phyloP scores from a whole-genome alignment of 2,888 invertebrate species.

The Drosophila rubida region DNA sequence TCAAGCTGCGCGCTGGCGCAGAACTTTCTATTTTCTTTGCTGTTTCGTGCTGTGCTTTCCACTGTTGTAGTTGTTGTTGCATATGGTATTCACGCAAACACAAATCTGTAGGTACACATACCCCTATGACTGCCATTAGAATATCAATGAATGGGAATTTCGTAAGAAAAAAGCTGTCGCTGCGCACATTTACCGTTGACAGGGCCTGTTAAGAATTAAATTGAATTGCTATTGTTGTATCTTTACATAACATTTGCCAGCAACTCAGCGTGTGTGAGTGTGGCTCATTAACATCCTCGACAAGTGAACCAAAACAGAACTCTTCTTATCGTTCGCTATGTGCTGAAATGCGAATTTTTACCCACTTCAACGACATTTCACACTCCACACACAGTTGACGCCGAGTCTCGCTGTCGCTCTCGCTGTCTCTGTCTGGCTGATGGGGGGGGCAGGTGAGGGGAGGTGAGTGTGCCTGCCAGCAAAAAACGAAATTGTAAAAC shows the following conservation, averaged over 20 bases:
- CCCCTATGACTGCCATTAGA: conserved; percentile 58
- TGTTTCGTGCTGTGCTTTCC: conserved; percentile 62
- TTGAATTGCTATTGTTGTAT: conserved; percentile 6
- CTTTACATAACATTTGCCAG: conserved; percentile 45
- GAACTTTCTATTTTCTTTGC: conserved; percentile 84
- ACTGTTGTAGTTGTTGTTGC: conserved; percentile 1
- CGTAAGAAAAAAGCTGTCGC: conserved; percentile 23
- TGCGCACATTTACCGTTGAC: conserved; percentile 33
- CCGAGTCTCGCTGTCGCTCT: neutral
- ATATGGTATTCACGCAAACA: neutral
- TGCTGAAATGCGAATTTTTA: conserved; percentile 63
- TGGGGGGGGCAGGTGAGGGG: neutral
- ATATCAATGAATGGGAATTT: conserved; percentile 58
- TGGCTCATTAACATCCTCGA: conserved; percentile 45
- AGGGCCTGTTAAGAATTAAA: conserved; percentile 32
- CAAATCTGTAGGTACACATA: neutral
- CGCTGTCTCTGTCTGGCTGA: conserved; percentile 6
- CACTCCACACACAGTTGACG: conserved; percentile 1
- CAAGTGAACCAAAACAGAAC: conserved; percentile 8
- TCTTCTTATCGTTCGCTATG: conserved; percentile 62
- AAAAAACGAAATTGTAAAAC: conserved; percentile 9
- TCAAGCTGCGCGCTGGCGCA: conserved; percentile 49
- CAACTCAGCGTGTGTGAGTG: conserved; percentile 22
- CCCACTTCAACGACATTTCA: conserved; percentile 4
- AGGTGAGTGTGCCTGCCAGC: conserved; percentile 23